Conservation (phyloP, 2,797 vertebrate species). For the Tokudaia tokunoshimensis region DNA sequence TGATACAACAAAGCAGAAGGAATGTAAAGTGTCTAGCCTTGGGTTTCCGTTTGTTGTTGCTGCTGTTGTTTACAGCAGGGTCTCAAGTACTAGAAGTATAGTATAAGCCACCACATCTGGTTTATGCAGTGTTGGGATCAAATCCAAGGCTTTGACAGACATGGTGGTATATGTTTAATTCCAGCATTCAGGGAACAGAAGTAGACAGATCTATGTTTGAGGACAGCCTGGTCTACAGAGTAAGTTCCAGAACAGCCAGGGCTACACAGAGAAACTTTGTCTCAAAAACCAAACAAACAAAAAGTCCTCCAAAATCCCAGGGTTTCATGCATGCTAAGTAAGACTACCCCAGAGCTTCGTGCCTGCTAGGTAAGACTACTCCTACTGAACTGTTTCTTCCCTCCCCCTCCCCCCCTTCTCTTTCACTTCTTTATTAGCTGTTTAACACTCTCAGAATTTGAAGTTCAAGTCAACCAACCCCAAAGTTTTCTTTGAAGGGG, state of each 20-base stretch:
- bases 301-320: neutral
- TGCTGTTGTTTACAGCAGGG: neutral
- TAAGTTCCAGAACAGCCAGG: no score
- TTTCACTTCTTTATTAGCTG: neutral
- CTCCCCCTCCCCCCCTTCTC: no score
- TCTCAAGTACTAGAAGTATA: neutral
- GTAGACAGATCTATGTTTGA: neutral
- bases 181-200: neutral
- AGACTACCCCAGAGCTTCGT: no score
- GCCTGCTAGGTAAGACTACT: neutral
- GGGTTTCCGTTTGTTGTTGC: neutral
- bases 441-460: conserved; percentile 61
- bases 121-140: neutral
- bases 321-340: neutral
- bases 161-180: neutral
- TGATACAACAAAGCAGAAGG: neutral
- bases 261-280: neutral
- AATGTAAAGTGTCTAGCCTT: neutral
- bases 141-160: neutral
- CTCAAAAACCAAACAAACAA: neutral
- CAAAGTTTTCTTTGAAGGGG: conserved; percentile 50
- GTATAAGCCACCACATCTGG: neutral
- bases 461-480: neutral
- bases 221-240: no score
- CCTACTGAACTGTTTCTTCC: no score